These are phyloP conservation scores for Anniella stebbinsi DNA, from an alignment of 2,797 vertebrate genomes.

Conservation along the genomic window DNA sequence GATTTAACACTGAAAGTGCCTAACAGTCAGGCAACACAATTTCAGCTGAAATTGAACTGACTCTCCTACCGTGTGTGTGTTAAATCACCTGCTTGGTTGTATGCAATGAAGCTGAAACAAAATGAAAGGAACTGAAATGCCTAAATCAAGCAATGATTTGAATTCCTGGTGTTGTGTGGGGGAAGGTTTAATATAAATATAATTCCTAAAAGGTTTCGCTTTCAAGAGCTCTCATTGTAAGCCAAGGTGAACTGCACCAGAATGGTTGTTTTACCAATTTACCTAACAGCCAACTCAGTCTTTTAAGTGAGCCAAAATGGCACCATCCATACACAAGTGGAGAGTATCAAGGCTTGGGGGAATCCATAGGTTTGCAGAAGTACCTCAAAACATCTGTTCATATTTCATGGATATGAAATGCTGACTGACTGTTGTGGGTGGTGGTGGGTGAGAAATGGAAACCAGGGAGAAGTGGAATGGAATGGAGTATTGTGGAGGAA, in stretches of 20 bases:
- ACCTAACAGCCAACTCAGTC: no score
- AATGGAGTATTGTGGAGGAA: not conserved
- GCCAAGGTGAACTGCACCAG: not conserved
- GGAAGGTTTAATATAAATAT: not conserved
- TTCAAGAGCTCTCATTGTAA: not conserved
- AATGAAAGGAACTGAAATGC: not conserved
- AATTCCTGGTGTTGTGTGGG: not conserved
- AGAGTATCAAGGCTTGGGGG: no score
- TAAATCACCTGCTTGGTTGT: conserved; percentile 1
- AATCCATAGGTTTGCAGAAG: not conserved
- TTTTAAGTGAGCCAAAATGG: no score
- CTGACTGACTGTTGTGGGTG: no score
- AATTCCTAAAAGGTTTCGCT: not conserved
- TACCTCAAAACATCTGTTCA: not conserved
- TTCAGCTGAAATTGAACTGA: not conserved
- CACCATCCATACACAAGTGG: no score
- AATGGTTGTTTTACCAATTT: not conserved
- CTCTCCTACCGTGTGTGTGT: not conserved
- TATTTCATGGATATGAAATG: not conserved
- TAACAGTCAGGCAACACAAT: conserved; percentile 4
- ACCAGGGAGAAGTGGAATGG: not conserved
- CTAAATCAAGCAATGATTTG: not conserved
- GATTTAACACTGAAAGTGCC: conserved; percentile 3
- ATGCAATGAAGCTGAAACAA: not conserved
- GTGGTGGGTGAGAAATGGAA: no score